Evolutionary conservation across 2,888 invertebrate genomes (phyloP), one percentile per base, ranked within the genome.

Genomic region (Mystacides longicornis): DNA sequence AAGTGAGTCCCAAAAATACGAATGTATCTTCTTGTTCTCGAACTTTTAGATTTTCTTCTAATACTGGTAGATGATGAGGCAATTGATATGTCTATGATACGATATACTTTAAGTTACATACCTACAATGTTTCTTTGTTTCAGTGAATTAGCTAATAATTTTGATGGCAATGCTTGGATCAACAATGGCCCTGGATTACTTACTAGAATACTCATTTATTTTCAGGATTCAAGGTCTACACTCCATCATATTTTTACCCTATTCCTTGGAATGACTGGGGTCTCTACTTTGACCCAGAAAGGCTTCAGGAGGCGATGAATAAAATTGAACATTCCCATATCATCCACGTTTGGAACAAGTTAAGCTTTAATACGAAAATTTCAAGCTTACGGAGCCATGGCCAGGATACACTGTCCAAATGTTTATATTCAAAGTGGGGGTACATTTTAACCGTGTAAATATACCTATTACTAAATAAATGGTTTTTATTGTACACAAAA

Each of bases 151-250:
- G 68, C 67, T 52, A 63, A 64, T 4, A 76, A 77, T 57, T 82
- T 79, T 60, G 71, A 73, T 1, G 81, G 81, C 1, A 67, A 78
- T 53, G 65, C 75, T 47, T 85, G 83, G 83, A 78, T 79, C 1
- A 69, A 80, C 63, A 84, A 84, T 63, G 84, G 82, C 0, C 83
- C 83, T 1, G 83, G 82, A 1, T 85, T 86, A 0, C 82, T 88
- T 37, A 86, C 86, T 0, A 75, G 85, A n/a, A n/a, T n/a, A n/a
- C n/a, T n/a, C 5, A 7, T 7, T 27, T 27, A 7, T 37, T 60
- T 55, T 62, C 65, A 59, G 82, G 84, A 2, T 85, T 88, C 63
- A 77, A 72, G 54, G 82, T 89, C 0, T 82, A 78, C 62, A 78
- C 82, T 0, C 78, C 80, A 1, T 74, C 79, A 14, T 71, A 77